Base-by-base conservation (phyloP, 1,140 invertebrate genomes). In the Ceratoteleas bidentatus region DNA sequence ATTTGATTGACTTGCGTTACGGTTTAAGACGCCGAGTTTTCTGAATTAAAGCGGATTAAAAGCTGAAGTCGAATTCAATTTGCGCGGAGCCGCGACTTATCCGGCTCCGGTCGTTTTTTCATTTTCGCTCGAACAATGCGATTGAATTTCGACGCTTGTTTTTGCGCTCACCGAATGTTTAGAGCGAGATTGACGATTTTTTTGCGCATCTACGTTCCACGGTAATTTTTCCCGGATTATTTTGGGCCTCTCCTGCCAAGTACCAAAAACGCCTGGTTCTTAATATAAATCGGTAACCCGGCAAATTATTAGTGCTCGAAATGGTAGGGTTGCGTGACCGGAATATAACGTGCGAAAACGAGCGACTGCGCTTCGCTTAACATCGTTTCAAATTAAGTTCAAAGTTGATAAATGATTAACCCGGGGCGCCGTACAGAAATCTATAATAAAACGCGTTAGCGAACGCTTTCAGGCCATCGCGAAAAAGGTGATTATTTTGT, bases 1-100 rank as follows among this genome's bases (percentile, higher is more conserved):
- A 45, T 70, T 53, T 49, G 36, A 61, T 58, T 49, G 65, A 69
- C 54, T 69, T 49, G 89, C 84, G 43, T 88, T 91, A 69, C 52
- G 40, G 40, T 66, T 66, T 66, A 65, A 38, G 47, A 10, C 49
- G 16, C 4, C 3, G 38, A 61, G 43, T 49, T 61, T 50, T 50
- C 58, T 24, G 52, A 54, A 54, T 54, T 54, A 54, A 54, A 24
- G 52, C 32, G 45, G 58, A 61, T 49, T 61, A 66, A 66, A 66
- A 54, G 50, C 53, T 56, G 64, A 61, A 45, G 13, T 15, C 32
- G 10, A 56, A 66, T 43, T 58, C 11, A 58, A 78, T 60, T 64
- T 64, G 9, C 16, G 38, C 5, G 13, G 40, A 52, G 61, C 32
- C 56, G 60, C 53, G 24, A 47, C 57, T 60, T 60, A 60, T 40